A percentile compares a stretch with the other conserved stretches of the same genome.
Conservation (phyloP, 2,797 vertebrate genomes). For the Oreortyx pictus region DNA sequence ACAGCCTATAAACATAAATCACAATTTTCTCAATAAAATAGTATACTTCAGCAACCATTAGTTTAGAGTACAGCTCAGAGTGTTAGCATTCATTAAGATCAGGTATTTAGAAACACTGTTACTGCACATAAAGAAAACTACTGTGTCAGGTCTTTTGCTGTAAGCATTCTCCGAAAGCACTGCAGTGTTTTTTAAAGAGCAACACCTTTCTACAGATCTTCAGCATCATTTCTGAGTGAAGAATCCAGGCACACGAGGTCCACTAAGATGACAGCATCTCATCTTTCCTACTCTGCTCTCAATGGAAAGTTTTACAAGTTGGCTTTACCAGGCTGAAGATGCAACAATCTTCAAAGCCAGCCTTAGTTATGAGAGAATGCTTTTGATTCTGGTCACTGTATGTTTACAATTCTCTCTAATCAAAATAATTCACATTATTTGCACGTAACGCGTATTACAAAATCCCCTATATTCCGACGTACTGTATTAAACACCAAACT, state of each 20-base stretch:
- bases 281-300: neutral
- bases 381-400: constrained; percentile 6
- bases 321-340: constrained; percentile 10
- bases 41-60: constrained; percentile 34
- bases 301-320: neutral
- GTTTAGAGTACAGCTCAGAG: constrained; percentile 45
- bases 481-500: constrained; percentile 74
- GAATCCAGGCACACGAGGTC: neutral
- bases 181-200: neutral
- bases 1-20: neutral
- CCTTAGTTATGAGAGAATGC: constrained; percentile 31
- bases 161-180: neutral
- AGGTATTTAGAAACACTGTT: constrained; percentile 22
- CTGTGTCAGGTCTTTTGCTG: neutral
- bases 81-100: constrained; percentile 46
- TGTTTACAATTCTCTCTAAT: constrained; percentile 1
- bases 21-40: constrained; percentile 19
- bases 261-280: neutral
- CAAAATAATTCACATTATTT: constrained; percentile 8
- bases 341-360: constrained; percentile 20
- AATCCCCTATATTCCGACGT: constrained; percentile 56
- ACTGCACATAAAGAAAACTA: constrained; percentile 17
- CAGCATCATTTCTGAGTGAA: neutral
- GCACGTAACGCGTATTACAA: constrained; percentile 16
- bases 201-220: neutral